Base-by-base conservation (phyloP, 2,113 vertebrate species). In the Cryptotis parvus region DNA sequence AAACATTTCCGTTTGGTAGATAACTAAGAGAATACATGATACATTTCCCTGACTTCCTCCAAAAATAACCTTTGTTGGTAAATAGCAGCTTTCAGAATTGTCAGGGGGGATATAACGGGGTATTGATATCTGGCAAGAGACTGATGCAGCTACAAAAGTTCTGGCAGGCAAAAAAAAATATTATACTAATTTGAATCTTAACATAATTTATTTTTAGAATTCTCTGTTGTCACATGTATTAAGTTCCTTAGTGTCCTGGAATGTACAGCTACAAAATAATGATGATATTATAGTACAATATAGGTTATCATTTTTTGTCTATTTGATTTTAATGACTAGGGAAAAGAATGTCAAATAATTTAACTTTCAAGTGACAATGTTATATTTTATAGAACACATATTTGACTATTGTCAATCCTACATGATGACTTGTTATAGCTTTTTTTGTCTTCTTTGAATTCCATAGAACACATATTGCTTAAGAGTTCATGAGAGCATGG, bases 121-220 rank as follows among this genome's bases (percentile, higher is more conserved):
- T 45, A 63, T 1, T 55, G 33, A 15, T n/a, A 52, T 37, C 18
- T 52, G 14, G 16, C 20, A 45, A 11, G 55, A 18, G 20, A 33
- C 5, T 9, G 31, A 15, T 27, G 3, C 1, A 39, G 15, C 12
- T 15, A 24, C 41, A 35, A 31, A 43, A 39, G 10, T 6, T 35
- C 1, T 10, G 9, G 4, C n/a, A 41, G 1, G 9, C 4, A 2
- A 31, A 31, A 31, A 31, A 63, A 2, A 1, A 1, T 14, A 14
- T 12, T 4, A 29, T 1, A 39, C 35, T 7, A 49, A 49, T 49
- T 49, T 49, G 45, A 49, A 49, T 14, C 45, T 49, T 49, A 87
- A 49, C 4, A 4, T 49, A 52, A 88, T 26, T 18, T 68, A 82
- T 27, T 20, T 58, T 0, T 11, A 49, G 27, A 87, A 72, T 73